Conservation (phyloP, 2,797 vertebrate species). For the Poecilia velifera region DNA sequence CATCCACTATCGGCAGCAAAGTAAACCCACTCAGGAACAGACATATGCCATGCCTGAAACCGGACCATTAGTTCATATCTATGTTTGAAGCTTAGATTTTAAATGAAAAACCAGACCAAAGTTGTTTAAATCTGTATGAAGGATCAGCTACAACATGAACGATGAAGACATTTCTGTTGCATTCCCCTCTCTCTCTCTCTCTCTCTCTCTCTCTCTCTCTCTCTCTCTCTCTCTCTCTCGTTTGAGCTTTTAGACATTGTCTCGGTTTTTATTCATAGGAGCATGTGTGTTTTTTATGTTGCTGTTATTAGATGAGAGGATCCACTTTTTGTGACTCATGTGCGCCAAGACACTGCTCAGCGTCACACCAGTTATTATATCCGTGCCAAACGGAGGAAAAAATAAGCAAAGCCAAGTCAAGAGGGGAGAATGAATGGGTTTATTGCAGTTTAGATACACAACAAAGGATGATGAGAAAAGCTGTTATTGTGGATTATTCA, state of each 20-base stretch:
- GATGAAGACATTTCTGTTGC: conserved; percentile 1
- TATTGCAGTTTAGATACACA: not conserved
- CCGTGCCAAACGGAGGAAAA: conserved; percentile 14
- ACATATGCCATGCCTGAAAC: conserved; percentile 41
- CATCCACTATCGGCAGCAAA: conserved; percentile 61
- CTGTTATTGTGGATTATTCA: not conserved
- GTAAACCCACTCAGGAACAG: conserved; percentile 59
- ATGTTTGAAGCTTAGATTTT: conserved; percentile 51
- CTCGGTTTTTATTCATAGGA: conserved; percentile 1
- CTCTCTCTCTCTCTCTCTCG: no score
- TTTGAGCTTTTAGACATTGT: not conserved
- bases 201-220: no score
- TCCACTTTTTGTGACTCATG: conserved; percentile 37
- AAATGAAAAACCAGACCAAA: conserved; percentile 40
- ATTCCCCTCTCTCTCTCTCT: not conserved
- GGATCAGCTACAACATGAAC: not conserved
- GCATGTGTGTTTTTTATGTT: conserved; percentile 2
- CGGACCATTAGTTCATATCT: conserved; percentile 46
- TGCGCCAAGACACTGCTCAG: conserved; percentile 21
- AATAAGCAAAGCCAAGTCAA: not conserved
- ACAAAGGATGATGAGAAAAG: not conserved
- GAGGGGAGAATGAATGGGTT: conserved; percentile 16
- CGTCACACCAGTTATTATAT: conserved; percentile 17
- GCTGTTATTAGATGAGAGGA: conserved; percentile 21
- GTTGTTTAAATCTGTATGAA: conserved; percentile 15